Evolutionary conservation across 2,888 invertebrate species (phyloP).

Genomic region (Epinotia nisella): DNA sequence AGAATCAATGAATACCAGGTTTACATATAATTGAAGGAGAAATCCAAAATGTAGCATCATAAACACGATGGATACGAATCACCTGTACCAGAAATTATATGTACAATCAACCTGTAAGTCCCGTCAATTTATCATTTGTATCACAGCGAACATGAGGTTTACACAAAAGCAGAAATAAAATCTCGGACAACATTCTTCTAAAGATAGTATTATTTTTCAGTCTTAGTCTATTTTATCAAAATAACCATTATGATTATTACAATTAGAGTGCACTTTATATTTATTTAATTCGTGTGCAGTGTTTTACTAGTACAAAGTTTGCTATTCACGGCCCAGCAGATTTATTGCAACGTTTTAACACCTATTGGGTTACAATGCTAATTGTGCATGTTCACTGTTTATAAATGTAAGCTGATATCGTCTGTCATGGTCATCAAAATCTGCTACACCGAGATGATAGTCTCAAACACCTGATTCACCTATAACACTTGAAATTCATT

Average conservation of each 20-base stretch:
- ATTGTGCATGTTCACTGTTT: slow-evolving; percentile 17
- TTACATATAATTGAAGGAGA: background rate
- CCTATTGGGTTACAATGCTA: slow-evolving; percentile 14
- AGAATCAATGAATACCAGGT: background rate
- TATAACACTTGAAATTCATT: background rate
- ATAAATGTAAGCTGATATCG: background rate
- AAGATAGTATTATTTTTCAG: slow-evolving; percentile 70
- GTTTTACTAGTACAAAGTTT: slow-evolving; percentile 55
- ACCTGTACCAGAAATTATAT: slow-evolving; percentile 13
- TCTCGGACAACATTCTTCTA: slow-evolving; percentile 55
- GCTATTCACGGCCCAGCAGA: slow-evolving; percentile 64
- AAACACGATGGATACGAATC: background rate
- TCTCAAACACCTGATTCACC: slow-evolving; percentile 31
- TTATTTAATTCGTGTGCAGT: slow-evolving; percentile 71
- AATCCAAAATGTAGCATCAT: background rate
- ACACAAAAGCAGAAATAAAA: slow-evolving; percentile 63
- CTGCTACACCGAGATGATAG: slow-evolving; percentile 38
- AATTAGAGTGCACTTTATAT: slow-evolving; percentile 77
- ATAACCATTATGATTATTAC: slow-evolving; percentile 68
- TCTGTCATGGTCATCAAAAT: slow-evolving; percentile 21
- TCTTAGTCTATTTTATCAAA: slow-evolving; percentile 75
- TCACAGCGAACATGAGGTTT: slow-evolving; percentile 75
- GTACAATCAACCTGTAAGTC: slow-evolving; percentile 36
- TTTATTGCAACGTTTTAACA: slow-evolving; percentile 42
- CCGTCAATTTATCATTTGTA: slow-evolving; percentile 58